Evolutionary conservation across 2,797 vertebrate genomes (phyloP).

Genomic region (Polyboroides typus): DNA sequence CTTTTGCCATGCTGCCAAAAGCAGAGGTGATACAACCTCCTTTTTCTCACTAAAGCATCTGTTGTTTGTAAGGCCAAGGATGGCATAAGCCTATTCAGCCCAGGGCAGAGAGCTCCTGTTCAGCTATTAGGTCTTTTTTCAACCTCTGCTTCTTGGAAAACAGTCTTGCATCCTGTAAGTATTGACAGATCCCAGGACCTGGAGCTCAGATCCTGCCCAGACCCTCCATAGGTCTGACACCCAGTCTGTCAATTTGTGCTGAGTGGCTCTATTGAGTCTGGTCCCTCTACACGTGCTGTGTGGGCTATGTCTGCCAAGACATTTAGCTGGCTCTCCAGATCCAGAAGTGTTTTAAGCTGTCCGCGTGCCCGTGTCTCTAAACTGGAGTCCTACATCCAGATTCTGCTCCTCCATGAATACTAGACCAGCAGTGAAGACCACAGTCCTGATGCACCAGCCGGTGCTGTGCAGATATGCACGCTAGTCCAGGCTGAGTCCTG

Average conservation of each 20-base stretch:
- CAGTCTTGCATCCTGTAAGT: fast-evolving
- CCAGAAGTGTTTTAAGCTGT: neutral
- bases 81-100: neutral
- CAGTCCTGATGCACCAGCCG: fast-evolving
- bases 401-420: neutral
- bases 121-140: neutral
- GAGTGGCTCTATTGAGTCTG: fast-evolving
- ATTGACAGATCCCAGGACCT: neutral
- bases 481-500: neutral
- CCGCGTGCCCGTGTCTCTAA: neutral
- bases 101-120: neutral
- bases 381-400: fast-evolving
- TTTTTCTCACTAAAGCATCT: neutral
- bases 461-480: neutral
- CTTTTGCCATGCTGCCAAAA: neutral
- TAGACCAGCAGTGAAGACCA: neutral
- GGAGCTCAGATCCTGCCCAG: neutral
- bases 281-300: fast-evolving
- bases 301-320: fast-evolving
- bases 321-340: neutral
- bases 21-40: neutral
- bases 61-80: neutral
- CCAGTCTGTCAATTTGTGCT: neutral
- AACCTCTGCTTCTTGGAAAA: neutral
- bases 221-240: fast-evolving